Evolutionary conservation across 2,888 invertebrate genomes (phyloP).

Genomic region (Euzetes globulus): DNA sequence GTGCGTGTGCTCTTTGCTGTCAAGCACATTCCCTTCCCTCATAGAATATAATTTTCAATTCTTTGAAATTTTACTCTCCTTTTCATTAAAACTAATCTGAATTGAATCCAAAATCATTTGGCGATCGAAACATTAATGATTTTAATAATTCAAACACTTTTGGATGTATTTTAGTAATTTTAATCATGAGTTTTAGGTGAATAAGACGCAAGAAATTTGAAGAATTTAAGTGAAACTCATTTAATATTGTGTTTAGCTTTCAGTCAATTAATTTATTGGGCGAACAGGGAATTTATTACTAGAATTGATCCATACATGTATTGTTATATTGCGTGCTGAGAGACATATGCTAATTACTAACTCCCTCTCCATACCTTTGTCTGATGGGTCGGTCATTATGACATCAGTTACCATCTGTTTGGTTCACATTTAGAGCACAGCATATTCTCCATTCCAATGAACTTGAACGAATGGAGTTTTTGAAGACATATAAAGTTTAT

Average conservation of each 20-base stretch:
- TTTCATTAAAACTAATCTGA: not conserved
- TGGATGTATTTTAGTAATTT: not conserved
- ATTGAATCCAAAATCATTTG: too few relatives aligned
- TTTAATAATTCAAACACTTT: not conserved
- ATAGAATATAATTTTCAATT: not conserved
- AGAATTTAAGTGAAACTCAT: not conserved
- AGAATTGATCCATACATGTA: constrained; percentile 8
- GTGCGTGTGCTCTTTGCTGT: constrained; percentile 7
- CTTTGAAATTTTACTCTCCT: not conserved
- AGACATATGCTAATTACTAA: constrained; percentile 6
- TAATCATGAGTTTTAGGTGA: not conserved
- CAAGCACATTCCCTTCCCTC: not conserved
- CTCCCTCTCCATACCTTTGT: constrained; percentile 12
- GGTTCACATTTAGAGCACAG: constrained; percentile 9
- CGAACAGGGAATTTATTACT: constrained; percentile 8
- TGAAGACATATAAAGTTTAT: not conserved
- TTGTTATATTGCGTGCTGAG: constrained; percentile 15
- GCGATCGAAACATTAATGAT: not conserved
- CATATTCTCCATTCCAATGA: not conserved
- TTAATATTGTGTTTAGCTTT: constrained; percentile 2
- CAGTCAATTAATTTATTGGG: constrained; percentile 7
- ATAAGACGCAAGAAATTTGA: not conserved
- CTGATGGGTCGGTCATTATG: constrained; percentile 6
- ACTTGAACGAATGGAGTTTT: not conserved
- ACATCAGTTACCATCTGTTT: constrained; percentile 24